Evolutionary conservation across 2,797 vertebrate genomes (phyloP).

Genomic region (Anableps anableps): DNA sequence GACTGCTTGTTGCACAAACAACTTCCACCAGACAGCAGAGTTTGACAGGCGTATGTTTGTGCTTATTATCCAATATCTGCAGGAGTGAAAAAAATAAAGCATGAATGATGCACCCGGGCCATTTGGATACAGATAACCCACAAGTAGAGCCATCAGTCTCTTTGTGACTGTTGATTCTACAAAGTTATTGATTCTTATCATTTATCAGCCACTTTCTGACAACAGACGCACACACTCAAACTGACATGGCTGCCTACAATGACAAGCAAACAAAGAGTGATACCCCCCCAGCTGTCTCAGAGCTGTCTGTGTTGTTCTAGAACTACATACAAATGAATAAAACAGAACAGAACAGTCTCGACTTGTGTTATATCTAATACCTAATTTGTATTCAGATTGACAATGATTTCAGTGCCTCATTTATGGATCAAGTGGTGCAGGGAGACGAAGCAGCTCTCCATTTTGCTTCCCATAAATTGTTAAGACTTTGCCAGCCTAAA

Average conservation of each 20-base stretch:
- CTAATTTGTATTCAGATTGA: slow-evolving; percentile 37
- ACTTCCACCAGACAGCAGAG: slow-evolving; percentile 44
- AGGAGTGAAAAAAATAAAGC: slow-evolving; percentile 41
- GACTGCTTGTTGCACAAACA: slow-evolving; percentile 37
- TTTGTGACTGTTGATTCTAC: slow-evolving; percentile 52
- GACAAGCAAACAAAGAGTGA: slow-evolving; percentile 62
- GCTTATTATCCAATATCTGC: slow-evolving; percentile 50
- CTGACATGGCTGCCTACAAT: slow-evolving; percentile 53
- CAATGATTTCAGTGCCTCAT: slow-evolving; percentile 48
- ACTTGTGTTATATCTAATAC: slow-evolving; percentile 16
- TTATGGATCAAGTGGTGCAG: slow-evolving; percentile 41
- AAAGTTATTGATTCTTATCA: slow-evolving; percentile 60
- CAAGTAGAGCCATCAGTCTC: slow-evolving; percentile 38
- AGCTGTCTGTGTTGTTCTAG: slow-evolving; percentile 30
- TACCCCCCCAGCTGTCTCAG: slow-evolving; percentile 37
- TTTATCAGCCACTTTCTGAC: slow-evolving; percentile 58
- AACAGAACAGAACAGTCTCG: slow-evolving; percentile 21
- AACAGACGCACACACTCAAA: slow-evolving; percentile 58
- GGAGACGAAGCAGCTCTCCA: slow-evolving; percentile 40
- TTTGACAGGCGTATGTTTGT: slow-evolving; percentile 49
- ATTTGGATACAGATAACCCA: slow-evolving; percentile 48
- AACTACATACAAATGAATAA: slow-evolving; percentile 31
- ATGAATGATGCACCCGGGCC: slow-evolving; percentile 47
- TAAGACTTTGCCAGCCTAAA: slow-evolving; percentile 54
- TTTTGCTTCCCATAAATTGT: slow-evolving; percentile 73